A percentile compares a stretch with the other conserved stretches of the same genome.
These are phyloP conservation scores for Sebastes minor DNA, from an alignment of 2,797 vertebrate genomes.

Conservation along the genomic window DNA sequence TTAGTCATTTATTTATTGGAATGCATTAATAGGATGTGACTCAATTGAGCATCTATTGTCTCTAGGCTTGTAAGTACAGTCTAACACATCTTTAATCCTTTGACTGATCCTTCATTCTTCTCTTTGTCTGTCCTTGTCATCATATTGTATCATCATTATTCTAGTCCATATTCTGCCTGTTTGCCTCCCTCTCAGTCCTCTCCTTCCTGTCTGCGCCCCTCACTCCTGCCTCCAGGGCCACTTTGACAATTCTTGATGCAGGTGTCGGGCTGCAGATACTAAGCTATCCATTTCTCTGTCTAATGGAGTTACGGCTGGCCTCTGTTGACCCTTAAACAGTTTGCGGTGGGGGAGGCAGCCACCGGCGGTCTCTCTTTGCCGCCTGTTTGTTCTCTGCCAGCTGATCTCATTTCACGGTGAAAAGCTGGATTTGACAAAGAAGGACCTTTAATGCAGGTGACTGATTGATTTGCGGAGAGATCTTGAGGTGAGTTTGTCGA, in stretches of 20 bases:
- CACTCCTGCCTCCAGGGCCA: slow-evolving; percentile 19
- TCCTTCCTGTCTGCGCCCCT: not conserved
- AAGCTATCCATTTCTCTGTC: slow-evolving; percentile 63
- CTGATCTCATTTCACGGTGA: slow-evolving; percentile 60
- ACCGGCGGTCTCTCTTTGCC: slow-evolving; percentile 31
- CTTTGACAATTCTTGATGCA: slow-evolving; percentile 47
- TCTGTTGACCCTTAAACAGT: slow-evolving; percentile 66
- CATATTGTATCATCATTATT: slow-evolving; percentile 1
- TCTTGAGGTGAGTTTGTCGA: slow-evolving; percentile 39
- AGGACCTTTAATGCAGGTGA: slow-evolving; percentile 37
- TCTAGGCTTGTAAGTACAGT: not conserved
- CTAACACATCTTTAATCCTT: not conserved
- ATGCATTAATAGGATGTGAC: not conserved
- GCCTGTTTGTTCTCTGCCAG: slow-evolving; percentile 51
- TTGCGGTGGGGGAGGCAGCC: slow-evolving; percentile 34
- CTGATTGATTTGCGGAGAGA: slow-evolving; percentile 49
- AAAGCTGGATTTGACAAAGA: slow-evolving; percentile 57
- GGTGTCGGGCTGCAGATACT: slow-evolving; percentile 48
- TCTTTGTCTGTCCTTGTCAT: not conserved
- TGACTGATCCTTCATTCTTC: not conserved
- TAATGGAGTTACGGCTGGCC: slow-evolving; percentile 63
- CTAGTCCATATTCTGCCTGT: not conserved
- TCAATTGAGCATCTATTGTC: not conserved
- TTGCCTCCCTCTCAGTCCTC: not conserved
- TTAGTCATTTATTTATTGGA: not conserved